phyloP scores from a whole-genome alignment of 2,888 invertebrate genomes.

The Timema cristinae region DNA sequence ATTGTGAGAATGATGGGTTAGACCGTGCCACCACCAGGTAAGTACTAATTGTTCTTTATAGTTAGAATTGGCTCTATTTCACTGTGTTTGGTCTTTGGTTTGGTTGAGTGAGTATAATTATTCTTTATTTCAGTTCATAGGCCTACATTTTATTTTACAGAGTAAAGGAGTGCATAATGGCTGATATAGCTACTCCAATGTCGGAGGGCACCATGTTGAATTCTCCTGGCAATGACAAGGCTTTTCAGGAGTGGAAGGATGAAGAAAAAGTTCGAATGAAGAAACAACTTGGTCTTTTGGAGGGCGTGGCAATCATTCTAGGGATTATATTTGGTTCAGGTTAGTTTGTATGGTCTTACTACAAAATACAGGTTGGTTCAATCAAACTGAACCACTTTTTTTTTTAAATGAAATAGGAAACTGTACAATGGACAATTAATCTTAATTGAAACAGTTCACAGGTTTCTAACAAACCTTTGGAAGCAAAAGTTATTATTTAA shows the following conservation, averaged over 20 bases:
- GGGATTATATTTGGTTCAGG: constrained; percentile 94
- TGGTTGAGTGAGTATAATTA: no score
- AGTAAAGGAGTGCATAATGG: neutral
- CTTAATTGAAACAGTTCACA: no score
- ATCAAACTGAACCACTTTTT: neutral
- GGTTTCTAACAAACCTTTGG: no score
- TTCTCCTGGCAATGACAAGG: constrained; percentile 18
- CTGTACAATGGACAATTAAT: no score
- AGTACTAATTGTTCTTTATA: no score
- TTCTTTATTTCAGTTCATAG: no score
- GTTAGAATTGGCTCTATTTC: no score
- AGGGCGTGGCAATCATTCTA: constrained; percentile 90
- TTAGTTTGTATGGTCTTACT: constrained; percentile 35
- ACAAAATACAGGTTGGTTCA: neutral
- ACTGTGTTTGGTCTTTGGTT: no score
- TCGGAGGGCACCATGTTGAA: constrained; percentile 27
- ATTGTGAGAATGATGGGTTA: no score
- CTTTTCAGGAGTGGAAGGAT: constrained; percentile 31
- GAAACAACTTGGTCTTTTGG: constrained; percentile 82
- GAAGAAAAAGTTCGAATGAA: constrained; percentile 69
- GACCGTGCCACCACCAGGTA: no score
- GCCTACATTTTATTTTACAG: neutral
- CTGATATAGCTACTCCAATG: constrained; percentile 15
- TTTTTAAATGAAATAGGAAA: neutral
- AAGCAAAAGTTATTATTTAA: no score